These are phyloP conservation scores for Chaitophorus viminalis DNA, from an alignment of 2,888 invertebrate species.

Conservation along the genomic window DNA sequence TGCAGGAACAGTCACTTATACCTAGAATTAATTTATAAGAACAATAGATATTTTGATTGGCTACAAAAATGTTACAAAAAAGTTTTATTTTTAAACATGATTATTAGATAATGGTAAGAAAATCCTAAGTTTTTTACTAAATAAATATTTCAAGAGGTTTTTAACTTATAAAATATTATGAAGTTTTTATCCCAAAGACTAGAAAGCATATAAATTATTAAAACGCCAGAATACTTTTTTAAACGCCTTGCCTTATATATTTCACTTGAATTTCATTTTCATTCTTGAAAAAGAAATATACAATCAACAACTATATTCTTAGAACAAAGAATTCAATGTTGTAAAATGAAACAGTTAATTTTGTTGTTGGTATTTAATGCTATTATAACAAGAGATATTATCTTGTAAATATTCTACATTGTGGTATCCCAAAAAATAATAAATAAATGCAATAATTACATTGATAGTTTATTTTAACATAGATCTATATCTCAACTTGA, in stretches of 20 bases:
- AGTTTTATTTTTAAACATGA: background rate
- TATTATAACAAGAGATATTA: too few species aligned
- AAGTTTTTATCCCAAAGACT: conserved; percentile 29
- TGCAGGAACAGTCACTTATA: too few species aligned
- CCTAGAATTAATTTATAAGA: too few species aligned
- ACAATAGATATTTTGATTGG: too few species aligned
- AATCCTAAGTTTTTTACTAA: background rate
- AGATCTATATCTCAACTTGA: too few species aligned
- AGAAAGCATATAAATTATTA: conserved; percentile 37
- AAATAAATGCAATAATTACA: too few species aligned
- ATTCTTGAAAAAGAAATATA: background rate
- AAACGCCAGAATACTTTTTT: conserved; percentile 25
- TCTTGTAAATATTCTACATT: too few species aligned
- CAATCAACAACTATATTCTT: background rate
- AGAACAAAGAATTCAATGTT: background rate
- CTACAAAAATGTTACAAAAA: too few species aligned
- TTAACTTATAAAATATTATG: conserved; percentile 24
- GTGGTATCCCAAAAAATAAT: too few species aligned
- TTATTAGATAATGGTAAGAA: background rate
- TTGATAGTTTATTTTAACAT: too few species aligned
- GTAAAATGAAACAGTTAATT: background rate
- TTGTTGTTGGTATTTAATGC: too few species aligned
- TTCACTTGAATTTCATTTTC: background rate
- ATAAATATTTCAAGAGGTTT: conserved; percentile 3
- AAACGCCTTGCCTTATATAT: background rate